Evolutionary conservation across 2,888 invertebrate species (phyloP).

Genomic region (Limnephilus rhombicus): DNA sequence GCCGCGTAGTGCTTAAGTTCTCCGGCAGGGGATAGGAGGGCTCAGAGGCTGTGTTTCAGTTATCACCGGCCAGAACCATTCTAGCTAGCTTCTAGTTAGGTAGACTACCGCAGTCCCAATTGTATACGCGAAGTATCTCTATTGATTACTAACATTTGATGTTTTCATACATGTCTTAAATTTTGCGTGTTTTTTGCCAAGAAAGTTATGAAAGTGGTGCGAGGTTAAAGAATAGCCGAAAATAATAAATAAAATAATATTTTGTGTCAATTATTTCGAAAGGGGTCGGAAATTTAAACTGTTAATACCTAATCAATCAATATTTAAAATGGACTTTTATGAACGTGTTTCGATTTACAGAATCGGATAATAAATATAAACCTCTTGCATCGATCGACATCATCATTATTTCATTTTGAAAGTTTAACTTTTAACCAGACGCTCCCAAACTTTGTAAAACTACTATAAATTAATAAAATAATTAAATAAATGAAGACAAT

Average conservation of each 20-base stretch:
- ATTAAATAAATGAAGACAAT: too few relatives aligned
- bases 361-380: conserved; percentile 3
- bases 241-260: not conserved
- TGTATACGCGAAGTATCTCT: too few relatives aligned
- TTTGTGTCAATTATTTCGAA: not conserved
- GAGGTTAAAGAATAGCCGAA: too few relatives aligned
- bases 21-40: too few relatives aligned
- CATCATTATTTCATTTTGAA: not conserved
- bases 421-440: not conserved
- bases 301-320: not conserved
- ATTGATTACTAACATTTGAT: not conserved
- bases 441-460: not conserved
- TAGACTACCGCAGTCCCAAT: too few relatives aligned
- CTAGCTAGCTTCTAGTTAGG: too few relatives aligned
- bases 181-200: too few relatives aligned
- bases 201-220: too few relatives aligned
- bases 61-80: too few relatives aligned
- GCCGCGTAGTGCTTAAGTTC: too few relatives aligned
- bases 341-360: not conserved
- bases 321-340: not conserved
- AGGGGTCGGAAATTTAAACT: not conserved
- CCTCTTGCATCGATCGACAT: not conserved
- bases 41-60: too few relatives aligned
- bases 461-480: not conserved
- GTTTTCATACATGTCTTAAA: not conserved